Evolutionary conservation across 2,888 invertebrate genomes (phyloP), one percentile per base, ranked within the genome.

Genomic region (Danaus chrysippus): DNA sequence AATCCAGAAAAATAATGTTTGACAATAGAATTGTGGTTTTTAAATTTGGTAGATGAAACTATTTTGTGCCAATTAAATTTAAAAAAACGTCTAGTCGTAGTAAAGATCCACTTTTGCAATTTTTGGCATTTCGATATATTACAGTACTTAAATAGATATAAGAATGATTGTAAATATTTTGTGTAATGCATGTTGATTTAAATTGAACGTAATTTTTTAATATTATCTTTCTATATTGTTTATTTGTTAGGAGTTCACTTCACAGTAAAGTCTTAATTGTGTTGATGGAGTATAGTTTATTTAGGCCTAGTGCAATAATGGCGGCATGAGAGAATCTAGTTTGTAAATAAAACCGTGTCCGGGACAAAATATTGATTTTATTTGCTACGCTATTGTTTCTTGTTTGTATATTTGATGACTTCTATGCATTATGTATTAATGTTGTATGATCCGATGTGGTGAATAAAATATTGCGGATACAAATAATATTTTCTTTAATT

Each of bases 131-230:
- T 82, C 84, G 81, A 72, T 73, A 68, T 67, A 71, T 71, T 34
- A 34, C 71, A 78, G 84, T 85, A 86, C 85, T 86, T 86, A 86
- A 85, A 70, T 82, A 82, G 71, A 17, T 82, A 83, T 41, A 58
- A 46, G 6, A 34, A 34, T 34, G 23, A 34, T 34, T 57, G 57
- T 57, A 57, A 57, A 46, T 57, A 46, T 46, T 46, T 49, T 49
- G 15, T 49, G 17, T 49, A 49, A n/a, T 49, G 49, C 49, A 49
- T 46, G 46, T 34, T 13, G 19, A 46, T 43, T 56, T 42, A 43
- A 15, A 46, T 12, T 11, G 23, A 19, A 46, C 17, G 57, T 23
- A 56, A 19, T n/a, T 19, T 43, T 42, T 56, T 44, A 44, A 17
- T 15, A 49, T 49, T n/a, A 17, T 17, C 15, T 17, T 49, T 49